These are phyloP conservation scores for Drosophila melanica DNA, from an alignment of 1,140 invertebrate species.

Conservation along the genomic window DNA sequence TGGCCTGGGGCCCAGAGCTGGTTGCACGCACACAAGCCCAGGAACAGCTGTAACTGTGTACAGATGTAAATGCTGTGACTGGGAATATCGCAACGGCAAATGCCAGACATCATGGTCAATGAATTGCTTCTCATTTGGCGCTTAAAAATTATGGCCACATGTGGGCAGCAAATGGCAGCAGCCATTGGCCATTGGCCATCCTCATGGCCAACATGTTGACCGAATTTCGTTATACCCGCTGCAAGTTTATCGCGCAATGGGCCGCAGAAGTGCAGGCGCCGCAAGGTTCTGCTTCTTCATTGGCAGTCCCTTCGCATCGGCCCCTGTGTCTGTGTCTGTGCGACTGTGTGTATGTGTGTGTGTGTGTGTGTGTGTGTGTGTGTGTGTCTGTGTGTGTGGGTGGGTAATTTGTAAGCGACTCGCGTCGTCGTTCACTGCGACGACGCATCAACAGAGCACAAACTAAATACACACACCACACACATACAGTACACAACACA, in stretches of 20 bases:
- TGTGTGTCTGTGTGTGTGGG: conserved; percentile 20
- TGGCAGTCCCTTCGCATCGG: conserved; percentile 13
- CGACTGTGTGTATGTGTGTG: not conserved
- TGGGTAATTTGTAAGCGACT: conserved; percentile 71
- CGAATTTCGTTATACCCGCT: conserved; percentile 69
- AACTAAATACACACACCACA: conserved; percentile 16
- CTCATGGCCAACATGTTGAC: conserved; percentile 67
- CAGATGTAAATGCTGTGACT: conserved; percentile 47
- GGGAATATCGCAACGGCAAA: conserved; percentile 50
- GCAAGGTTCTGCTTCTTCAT: conserved; percentile 26
- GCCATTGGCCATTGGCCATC: conserved; percentile 33
- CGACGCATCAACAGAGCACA: conserved; percentile 39
- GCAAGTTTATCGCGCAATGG: conserved; percentile 71
- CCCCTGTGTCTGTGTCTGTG: conserved; percentile 6
- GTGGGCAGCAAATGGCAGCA: conserved; percentile 66
- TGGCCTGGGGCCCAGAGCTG: conserved; percentile 57
- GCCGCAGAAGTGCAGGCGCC: conserved; percentile 50
- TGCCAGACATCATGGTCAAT: conserved; percentile 76
- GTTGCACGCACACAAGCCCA: conserved; percentile 1
- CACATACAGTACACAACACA: conserved; percentile 16
- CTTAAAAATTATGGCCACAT: conserved; percentile 81
- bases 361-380: conserved; percentile 17
- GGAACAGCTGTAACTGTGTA: conserved; percentile 8
- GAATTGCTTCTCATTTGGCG: conserved; percentile 79
- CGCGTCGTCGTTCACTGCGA: conserved; percentile 38